Evolutionary conservation across 2,113 vertebrate species (phyloP), one percentile per base, ranked within the genome.

Genomic region (Lophura nycthemera): DNA sequence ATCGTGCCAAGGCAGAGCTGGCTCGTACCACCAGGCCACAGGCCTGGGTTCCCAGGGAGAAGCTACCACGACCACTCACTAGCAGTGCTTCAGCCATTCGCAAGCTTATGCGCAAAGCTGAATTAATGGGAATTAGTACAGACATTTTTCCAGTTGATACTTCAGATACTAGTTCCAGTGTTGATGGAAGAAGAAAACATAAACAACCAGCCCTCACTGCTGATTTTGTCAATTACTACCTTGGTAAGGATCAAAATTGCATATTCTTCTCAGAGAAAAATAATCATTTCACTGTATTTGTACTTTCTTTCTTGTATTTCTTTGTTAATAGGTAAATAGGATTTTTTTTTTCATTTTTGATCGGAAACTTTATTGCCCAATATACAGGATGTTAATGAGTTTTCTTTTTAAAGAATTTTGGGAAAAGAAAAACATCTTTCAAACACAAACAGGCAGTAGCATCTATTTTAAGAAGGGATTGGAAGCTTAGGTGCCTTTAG

Each of bases 221-320:
- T 25, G 99, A 99, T 97, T 99, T 99, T 80, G 99, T 99, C 90
- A 99, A 99, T 97, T 99, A 99, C 74, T 99, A 99, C 97, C 98
- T 99, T 88, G 99, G 99, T 99, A 96, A 98, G 97, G n/a, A 40
- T 45, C 17, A 60, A 54, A 70, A 61, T 27, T 8, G 5, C 12
- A 1, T 52, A 1, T 54, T 87, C 54, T 63, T 42, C 21, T 63
- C 30, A 32, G 1, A 61, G 43, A n/a, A 71, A n/a, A 66, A 18
- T 10, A 36, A 25, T 0, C 0, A 1, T 10, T 86, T 70, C 36
- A 6, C 40, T 73, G 6, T 22, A 2, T 42, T 36, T 34, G 40
- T 45, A 24, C 22, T 83, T 4, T 64, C 21, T 56, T 89, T 71
- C 0, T 60, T 63, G 9, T 21, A 18, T 67, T 63, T 76, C 40